Base-by-base conservation (phyloP, 1,140 invertebrate genomes). In the Aricia agestis region DNA sequence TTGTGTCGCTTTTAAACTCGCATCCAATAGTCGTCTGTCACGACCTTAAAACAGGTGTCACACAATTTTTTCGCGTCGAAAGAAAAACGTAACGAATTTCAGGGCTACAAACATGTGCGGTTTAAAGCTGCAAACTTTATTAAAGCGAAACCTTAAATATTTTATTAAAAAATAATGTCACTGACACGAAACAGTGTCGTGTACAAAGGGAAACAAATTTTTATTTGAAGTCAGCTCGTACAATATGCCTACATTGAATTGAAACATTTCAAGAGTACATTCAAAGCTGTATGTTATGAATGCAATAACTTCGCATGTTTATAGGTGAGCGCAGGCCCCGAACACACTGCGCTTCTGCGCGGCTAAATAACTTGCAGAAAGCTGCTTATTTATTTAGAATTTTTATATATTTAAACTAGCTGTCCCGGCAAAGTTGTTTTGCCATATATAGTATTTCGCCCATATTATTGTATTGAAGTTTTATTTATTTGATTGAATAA, bases 171-270 rank as follows among this genome's bases (percentile, higher is more conserved):
- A 63, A 63, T 63, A 63, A 70, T 70, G 63, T 70, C 69, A 52
- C 42, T 42, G 41, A 45, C 36, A 18, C 9, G 18, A 45, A 45
- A 67, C 66, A 45, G 66, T 45, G 66, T 63, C 59, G 36, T 1
- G 11, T 42, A 45, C 2, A 67, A 67, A 45, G 41, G 66, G 17
- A 42, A 45, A 63, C 59, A 63, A 63, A 63, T 19, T 67, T 67
- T 17, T 18, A 45, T 67, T 67, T 45, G 17, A 18, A 19, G 66
- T 45, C 66, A 67, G 36, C 36, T 67, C 36, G n/a, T 42, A 41
- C 66, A 45, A 67, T 67, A 18, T 67, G 66, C 66, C 66, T 67
- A 67, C 66, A 67, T 41, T 67, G 66, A 67, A 67, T 67, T 45
- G 66, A 67, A 67, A 67, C 66, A 45, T 67, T 67, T 67, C 36